phyloP scores from a whole-genome alignment of 2,797 vertebrate species.

The Anas bernieri region DNA sequence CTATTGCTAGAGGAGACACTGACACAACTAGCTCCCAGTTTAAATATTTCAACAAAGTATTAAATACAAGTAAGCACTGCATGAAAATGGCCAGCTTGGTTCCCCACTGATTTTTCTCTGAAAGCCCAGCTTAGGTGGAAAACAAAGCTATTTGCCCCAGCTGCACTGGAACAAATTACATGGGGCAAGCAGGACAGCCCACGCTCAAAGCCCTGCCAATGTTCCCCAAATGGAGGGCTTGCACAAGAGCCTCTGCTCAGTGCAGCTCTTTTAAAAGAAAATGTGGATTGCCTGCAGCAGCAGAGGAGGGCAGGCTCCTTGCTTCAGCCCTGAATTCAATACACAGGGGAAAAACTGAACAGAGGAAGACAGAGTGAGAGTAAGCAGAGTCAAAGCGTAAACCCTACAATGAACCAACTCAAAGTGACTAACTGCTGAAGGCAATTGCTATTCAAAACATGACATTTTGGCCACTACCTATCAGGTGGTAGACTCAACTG shows the following conservation, averaged over 20 bases:
- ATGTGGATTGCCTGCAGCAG: background rate
- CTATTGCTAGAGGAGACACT: background rate
- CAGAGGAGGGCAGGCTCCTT: background rate
- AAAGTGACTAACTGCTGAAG: background rate
- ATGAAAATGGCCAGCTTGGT: background rate
- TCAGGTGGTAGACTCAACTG: fast-evolving
- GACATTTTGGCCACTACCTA: background rate
- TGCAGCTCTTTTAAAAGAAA: background rate
- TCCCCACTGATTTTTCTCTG: background rate
- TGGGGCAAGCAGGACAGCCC: background rate
- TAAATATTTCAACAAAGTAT: background rate
- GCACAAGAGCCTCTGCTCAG: background rate
- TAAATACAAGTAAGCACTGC: background rate
- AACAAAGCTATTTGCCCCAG: background rate
- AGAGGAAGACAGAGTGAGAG: background rate
- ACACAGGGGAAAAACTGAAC: background rate
- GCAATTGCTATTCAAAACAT: background rate
- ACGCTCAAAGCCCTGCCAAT: background rate
- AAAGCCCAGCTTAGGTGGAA: background rate
- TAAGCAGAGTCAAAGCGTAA: background rate
- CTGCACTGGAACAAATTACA: background rate
- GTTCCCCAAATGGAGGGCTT: background rate
- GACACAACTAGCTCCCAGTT: background rate
- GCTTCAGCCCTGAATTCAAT: background rate
- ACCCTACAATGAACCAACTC: background rate